Conservation (phyloP, 2,888 invertebrate genomes). For the Phengaris alcon region DNA sequence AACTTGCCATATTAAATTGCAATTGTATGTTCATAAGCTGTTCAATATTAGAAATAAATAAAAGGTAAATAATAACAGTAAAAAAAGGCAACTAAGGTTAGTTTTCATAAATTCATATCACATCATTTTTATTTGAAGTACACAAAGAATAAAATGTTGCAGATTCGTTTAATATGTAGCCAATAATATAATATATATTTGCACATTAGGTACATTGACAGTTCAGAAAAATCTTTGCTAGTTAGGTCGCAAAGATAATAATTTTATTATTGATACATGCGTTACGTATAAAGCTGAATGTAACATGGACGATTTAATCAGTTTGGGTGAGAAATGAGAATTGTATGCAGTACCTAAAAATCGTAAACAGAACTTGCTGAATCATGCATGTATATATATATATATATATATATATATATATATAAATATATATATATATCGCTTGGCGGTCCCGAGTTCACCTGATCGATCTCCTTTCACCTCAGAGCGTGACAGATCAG, state of each 20-base stretch:
- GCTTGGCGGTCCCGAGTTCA: too few relatives aligned
- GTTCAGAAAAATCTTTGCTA: neutral
- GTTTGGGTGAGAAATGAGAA: neutral
- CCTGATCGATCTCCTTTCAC: too few relatives aligned
- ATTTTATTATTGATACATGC: neutral
- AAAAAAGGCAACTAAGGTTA: neutral
- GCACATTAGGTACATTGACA: neutral
- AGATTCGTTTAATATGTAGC: neutral
- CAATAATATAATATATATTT: too few relatives aligned
- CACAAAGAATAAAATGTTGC: constrained; percentile 4
- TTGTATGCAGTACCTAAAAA: neutral
- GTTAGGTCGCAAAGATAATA: neutral
- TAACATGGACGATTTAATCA: neutral
- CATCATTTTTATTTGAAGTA: neutral
- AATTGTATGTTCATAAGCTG: too few relatives aligned
- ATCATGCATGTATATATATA: too few relatives aligned
- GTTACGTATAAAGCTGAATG: neutral
- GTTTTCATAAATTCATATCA: neutral
- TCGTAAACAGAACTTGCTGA: constrained; percentile 49
- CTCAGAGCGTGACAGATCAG: too few relatives aligned
- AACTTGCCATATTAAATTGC: too few relatives aligned
- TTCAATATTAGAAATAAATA: too few relatives aligned
- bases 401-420: too few relatives aligned
- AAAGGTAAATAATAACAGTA: neutral
- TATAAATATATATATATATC: too few relatives aligned